Base-by-base conservation (phyloP, 2,113 vertebrate genomes). In the Pantherophis guttatus region DNA sequence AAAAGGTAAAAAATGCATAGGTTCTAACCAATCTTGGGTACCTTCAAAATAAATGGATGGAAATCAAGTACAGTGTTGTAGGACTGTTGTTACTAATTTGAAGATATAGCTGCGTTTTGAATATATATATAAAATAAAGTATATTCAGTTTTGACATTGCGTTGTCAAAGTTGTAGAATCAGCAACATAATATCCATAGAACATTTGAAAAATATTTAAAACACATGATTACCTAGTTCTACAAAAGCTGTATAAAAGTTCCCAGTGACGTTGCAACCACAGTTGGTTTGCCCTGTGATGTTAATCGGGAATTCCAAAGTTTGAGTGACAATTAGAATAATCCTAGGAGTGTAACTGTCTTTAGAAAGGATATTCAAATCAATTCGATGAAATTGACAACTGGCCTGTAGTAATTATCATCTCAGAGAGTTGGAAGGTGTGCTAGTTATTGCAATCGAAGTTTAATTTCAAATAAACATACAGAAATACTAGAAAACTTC, bases 91-190 rank as follows among this genome's bases (percentile, higher is more conserved):
- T 26, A 90, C 0, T 26, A 90, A 91, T 93, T 90, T 70, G 65
- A 53, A 29, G 33, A 0, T 0, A 1, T 50, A 8, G 23, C 11
- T 88, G 52, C 24, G 0, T 2, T 94, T 70, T 92, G 29, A 7
- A 21, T 8, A 87, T 95, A 0, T 0, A 0, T 17, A 55, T 19
- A 55, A 0, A 0, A 90, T 26, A 65, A 92, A 90, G 7, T 70
- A 6, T 8, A 52, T n/a, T 70, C 57, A 39, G 26, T 86, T 48
- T n/a, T 44, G n/a, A 23, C 0, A 0, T 10, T 5, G 62, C 1
- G 4, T 57, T 94, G 87, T 92, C 65, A 62, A 93, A 92, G 70
- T 24, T 39, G n/a, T 9, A 23, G 9, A 62, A 44, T 48, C 12
- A 44, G 39, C 91, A 50, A 87, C 48, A 87, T 52, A 24, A 86